Evolutionary conservation across 2,113 vertebrate species (phyloP).

Genomic region (Acanthochromis polyacanthus): DNA sequence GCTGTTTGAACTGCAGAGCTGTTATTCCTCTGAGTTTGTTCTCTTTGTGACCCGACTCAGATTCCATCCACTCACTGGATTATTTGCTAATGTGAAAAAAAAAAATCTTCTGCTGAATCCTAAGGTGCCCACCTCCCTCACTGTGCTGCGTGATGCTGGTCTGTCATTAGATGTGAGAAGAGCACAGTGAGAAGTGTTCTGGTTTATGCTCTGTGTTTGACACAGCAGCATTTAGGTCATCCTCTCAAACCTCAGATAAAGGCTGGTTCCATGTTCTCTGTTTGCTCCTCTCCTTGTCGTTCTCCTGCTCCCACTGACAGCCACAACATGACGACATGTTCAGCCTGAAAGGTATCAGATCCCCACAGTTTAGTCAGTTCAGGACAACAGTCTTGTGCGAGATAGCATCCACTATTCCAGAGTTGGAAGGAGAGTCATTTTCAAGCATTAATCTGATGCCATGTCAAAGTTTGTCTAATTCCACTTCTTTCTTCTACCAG

Average conservation of each 20-base stretch:
- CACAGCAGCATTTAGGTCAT: constrained; percentile 34
- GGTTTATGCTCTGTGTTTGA: constrained; percentile 33
- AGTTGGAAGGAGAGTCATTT: constrained; percentile 36
- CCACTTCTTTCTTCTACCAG: constrained; percentile 21
- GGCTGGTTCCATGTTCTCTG: constrained; percentile 53
- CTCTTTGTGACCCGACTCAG: too few species aligned
- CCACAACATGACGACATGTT: constrained; percentile 36
- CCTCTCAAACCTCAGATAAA: constrained; percentile 25
- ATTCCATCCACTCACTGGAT: neutral
- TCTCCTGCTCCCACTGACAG: constrained; percentile 46
- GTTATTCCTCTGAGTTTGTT: too few species aligned
- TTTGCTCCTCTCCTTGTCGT: constrained; percentile 35
- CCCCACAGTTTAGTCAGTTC: constrained; percentile 10
- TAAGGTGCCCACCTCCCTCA: too few species aligned
- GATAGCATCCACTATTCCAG: neutral
- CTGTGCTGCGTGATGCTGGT: neutral
- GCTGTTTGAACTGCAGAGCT: too few species aligned
- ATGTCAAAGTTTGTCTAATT: constrained; percentile 45
- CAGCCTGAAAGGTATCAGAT: constrained; percentile 17
- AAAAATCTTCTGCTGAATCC: too few species aligned
- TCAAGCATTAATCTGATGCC: constrained; percentile 17
- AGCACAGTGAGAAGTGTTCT: constrained; percentile 22
- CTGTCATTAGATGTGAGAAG: constrained; percentile 3
- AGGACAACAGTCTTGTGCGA: constrained; percentile 16
- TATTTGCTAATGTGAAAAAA: neutral